Evolutionary conservation across 1,140 invertebrate genomes (phyloP).

Genomic region (Drosophila littoralis): DNA sequence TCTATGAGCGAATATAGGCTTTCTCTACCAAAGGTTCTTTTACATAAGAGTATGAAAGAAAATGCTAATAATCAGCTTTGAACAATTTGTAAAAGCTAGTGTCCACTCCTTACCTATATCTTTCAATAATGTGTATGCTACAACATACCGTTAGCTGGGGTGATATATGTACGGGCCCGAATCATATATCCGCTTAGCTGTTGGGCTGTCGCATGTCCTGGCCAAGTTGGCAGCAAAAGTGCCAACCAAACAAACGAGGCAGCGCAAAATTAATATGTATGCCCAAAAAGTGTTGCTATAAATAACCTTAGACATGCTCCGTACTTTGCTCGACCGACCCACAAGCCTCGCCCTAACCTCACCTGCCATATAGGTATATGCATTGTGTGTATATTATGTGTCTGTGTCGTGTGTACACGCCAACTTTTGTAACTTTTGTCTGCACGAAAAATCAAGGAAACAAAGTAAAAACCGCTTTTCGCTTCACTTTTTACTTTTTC

Average conservation of each 20-base stretch:
- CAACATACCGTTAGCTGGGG: slow-evolving; percentile 2
- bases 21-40: no score
- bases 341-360: slow-evolving; percentile 33
- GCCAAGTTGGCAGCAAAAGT: slow-evolving; percentile 50
- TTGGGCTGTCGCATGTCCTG: slow-evolving; percentile 52
- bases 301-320: slow-evolving; percentile 70
- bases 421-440: slow-evolving; percentile 58
- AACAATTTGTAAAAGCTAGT: not conserved
- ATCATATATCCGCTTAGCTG: slow-evolving; percentile 70
- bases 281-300: slow-evolving; percentile 75
- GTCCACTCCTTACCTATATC: not conserved
- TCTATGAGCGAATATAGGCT: no score
- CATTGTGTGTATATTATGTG: slow-evolving; percentile 8
- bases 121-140: slow-evolving; percentile 14
- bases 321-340: slow-evolving; percentile 6
- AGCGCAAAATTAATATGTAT: slow-evolving; percentile 50
- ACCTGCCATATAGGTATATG: slow-evolving; percentile 20
- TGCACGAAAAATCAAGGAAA: slow-evolving; percentile 74
- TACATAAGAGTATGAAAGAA: no score
- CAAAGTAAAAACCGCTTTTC: slow-evolving; percentile 63
- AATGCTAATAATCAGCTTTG: not conserved
- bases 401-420: slow-evolving; percentile 57
- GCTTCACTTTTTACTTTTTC: slow-evolving; percentile 20
- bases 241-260: slow-evolving; percentile 39
- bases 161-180: slow-evolving; percentile 18